Evolutionary conservation across 2,888 invertebrate species (phyloP).

Genomic region (Tachina fera): DNA sequence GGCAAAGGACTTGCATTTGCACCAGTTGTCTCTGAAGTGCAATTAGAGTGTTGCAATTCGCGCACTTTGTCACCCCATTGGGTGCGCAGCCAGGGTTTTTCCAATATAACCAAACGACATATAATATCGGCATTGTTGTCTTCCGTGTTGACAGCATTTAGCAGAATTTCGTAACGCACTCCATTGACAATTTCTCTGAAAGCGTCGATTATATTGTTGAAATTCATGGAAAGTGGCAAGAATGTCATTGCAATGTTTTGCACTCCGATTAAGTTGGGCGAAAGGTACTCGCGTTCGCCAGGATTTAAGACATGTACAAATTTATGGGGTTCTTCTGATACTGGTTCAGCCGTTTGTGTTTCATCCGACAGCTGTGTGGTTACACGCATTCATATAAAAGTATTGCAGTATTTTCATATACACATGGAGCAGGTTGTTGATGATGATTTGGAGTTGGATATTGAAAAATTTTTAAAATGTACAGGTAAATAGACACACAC

Average conservation of each 20-base stretch:
- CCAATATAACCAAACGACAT: conserved; percentile 86
- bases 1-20: conserved; percentile 71
- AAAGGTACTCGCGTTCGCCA: conserved; percentile 81
- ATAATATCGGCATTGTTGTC: conserved; percentile 79
- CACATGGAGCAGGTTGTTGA: not conserved
- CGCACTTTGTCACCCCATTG: conserved; percentile 85
- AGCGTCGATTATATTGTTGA: conserved; percentile 81
- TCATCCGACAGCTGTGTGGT: conserved; percentile 34
- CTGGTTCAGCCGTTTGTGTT: conserved; percentile 68
- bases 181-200: conserved; percentile 82
- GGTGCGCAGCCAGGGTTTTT: conserved; percentile 87
- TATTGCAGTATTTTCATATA: not conserved
- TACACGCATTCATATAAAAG: not conserved
- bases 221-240: conserved; percentile 80
- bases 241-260: conserved; percentile 82
- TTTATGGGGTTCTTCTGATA: conserved; percentile 78
- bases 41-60: conserved; percentile 87
- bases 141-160: conserved; percentile 80
- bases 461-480: not conserved
- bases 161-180: conserved; percentile 80
- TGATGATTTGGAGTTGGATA: conserved; percentile 3
- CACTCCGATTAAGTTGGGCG: conserved; percentile 81
- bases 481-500: conserved; percentile 23
- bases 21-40: conserved; percentile 83
- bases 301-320: conserved; percentile 80